Percentiles rank a stretch among this genome's conserved stretches.
Evolutionary conservation across 2,888 invertebrate genomes (phyloP).

Genomic region (Eupithecia dodoneata): DNA sequence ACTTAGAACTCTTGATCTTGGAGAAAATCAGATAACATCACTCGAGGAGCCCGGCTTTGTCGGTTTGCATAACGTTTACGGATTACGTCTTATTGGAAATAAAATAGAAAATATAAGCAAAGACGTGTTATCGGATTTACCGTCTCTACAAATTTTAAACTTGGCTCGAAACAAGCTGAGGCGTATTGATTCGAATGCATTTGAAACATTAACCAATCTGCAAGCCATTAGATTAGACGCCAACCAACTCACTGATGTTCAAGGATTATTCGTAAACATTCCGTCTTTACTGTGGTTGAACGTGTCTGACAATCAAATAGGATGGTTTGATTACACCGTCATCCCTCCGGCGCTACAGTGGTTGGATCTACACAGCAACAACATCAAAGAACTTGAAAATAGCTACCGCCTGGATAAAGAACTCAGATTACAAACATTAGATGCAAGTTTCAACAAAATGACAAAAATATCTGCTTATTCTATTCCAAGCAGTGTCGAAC

Average conservation of each 20-base stretch:
- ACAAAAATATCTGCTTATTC: slow-evolving; percentile 89
- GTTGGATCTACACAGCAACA: slow-evolving; percentile 95
- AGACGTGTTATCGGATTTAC: slow-evolving; percentile 91
- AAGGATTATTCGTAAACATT: slow-evolving; percentile 92
- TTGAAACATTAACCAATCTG: slow-evolving; percentile 90
- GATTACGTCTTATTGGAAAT: slow-evolving; percentile 95
- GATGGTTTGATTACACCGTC: slow-evolving; percentile 94
- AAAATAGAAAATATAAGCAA: slow-evolving; percentile 92
- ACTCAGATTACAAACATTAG: slow-evolving; percentile 91
- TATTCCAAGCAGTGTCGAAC: slow-evolving; percentile 93
- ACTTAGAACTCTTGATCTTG: slow-evolving; percentile 94
- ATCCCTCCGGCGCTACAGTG: slow-evolving; percentile 93
- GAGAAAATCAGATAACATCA: slow-evolving; percentile 93
- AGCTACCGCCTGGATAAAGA: slow-evolving; percentile 88
- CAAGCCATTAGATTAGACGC: slow-evolving; percentile 95
- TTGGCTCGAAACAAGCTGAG: slow-evolving; percentile 93
- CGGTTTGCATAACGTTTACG: slow-evolving; percentile 93
- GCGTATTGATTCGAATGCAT: slow-evolving; percentile 91
- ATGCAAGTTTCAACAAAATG: slow-evolving; percentile 95
- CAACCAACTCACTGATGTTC: slow-evolving; percentile 92
- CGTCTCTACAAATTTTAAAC: slow-evolving; percentile 93
- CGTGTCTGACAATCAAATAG: slow-evolving; percentile 94
- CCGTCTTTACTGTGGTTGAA: slow-evolving; percentile 94
- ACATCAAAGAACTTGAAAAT: slow-evolving; percentile 90
- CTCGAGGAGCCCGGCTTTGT: slow-evolving; percentile 92